These are phyloP conservation scores for Neomonachus schauinslandi DNA, from an alignment of 2,113 vertebrate species.

Conservation along the genomic window DNA sequence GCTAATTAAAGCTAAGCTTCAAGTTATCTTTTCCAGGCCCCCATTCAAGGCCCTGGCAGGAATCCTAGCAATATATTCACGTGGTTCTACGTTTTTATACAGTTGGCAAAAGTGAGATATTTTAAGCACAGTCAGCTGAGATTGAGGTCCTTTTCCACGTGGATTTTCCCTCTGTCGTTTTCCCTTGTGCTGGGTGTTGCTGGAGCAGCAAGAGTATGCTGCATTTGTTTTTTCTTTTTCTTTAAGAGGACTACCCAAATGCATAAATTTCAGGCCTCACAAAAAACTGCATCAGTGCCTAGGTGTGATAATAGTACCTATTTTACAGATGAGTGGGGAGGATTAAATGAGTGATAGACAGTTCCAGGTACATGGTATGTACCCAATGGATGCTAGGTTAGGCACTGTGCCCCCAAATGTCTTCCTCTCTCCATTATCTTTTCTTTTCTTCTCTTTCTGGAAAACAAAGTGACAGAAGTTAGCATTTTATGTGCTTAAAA, in stretches of 20 bases:
- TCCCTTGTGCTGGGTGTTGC: neutral
- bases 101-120: neutral
- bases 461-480: neutral
- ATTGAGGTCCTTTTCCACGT: neutral
- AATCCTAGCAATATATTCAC: neutral
- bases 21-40: neutral
- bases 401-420: too few relatives aligned
- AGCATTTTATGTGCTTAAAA: neutral
- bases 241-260: neutral
- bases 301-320: neutral
- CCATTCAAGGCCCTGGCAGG: neutral
- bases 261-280: neutral
- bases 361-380: neutral
- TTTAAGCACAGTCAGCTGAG: neutral
- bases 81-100: neutral
- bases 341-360: neutral
- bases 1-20: neutral
- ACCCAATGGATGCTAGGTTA: neutral
- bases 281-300: neutral
- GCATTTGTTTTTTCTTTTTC: constrained; percentile 13
- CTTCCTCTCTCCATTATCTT: neutral
- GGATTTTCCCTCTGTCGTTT: neutral
- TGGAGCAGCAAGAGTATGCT: neutral
- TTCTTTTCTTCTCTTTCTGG: neutral
- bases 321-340: neutral